These are phyloP conservation scores for Mystacornis crossleyi DNA, from an alignment of 2,113 vertebrate species.

Conservation along the genomic window DNA sequence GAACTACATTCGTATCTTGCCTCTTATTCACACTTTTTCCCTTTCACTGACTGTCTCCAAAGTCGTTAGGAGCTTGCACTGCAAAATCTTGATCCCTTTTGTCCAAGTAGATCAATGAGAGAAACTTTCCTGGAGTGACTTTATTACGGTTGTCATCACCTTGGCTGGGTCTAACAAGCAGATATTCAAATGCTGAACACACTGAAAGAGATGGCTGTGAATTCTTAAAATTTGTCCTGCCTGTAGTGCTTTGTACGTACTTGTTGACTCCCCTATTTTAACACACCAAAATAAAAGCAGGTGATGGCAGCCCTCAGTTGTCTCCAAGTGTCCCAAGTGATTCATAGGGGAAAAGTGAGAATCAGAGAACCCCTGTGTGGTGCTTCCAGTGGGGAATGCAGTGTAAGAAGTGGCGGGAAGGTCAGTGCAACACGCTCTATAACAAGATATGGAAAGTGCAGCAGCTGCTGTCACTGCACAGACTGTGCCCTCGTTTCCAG, in stretches of 20 bases:
- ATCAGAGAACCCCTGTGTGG: not conserved
- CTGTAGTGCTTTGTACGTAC: not conserved
- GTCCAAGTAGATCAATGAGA: not conserved
- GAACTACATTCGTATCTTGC: not conserved
- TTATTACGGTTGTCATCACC: not conserved
- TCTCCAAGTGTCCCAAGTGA: not conserved
- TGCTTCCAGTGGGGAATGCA: not conserved
- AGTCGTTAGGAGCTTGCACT: not conserved
- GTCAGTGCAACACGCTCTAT: not conserved
- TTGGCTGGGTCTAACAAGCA: not conserved
- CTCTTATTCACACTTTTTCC: not conserved
- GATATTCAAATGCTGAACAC: not conserved
- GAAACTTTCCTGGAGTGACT: not conserved
- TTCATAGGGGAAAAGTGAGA: not conserved
- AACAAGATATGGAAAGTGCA: not conserved
- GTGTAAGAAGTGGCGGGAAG: not conserved
- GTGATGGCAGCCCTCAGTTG: not conserved
- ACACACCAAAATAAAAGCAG: not conserved
- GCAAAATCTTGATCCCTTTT: not conserved
- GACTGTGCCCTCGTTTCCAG: not conserved
- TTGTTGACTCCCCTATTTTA: not conserved
- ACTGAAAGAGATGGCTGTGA: not conserved
- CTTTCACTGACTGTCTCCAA: not conserved
- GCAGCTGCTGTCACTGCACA: not conserved
- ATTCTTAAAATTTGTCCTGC: not conserved